These are phyloP conservation scores for Eretmochelys imbricata DNA, from an alignment of 2,113 vertebrate genomes.

Conservation along the genomic window DNA sequence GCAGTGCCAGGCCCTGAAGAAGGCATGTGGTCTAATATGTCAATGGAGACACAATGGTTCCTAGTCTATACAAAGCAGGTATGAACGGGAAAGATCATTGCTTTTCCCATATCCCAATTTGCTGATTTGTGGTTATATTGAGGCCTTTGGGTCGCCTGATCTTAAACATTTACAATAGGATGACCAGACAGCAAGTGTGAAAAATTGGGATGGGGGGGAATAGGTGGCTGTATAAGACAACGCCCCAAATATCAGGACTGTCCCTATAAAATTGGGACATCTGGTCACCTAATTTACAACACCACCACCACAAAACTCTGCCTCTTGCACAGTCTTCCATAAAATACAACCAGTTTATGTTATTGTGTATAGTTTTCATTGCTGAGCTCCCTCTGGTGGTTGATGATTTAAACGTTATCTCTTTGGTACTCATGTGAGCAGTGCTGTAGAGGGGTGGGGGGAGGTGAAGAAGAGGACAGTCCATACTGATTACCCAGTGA, in stretches of 20 bases:
- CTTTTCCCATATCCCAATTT: neutral
- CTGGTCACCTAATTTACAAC: too few species aligned
- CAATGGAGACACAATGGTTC: too few species aligned
- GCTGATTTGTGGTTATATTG: fast-evolving
- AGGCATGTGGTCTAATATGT: neutral
- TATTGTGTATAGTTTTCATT: neutral
- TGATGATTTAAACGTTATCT: neutral
- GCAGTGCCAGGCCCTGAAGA: neutral
- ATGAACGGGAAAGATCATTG: neutral
- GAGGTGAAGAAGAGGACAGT: neutral
- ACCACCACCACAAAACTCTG: neutral
- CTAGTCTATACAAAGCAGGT: neutral
- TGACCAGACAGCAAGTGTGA: too few species aligned
- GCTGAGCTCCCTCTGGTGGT: conserved; percentile 38
- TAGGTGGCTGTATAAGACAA: too few species aligned
- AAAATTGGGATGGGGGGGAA: too few species aligned
- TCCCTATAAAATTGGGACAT: too few species aligned
- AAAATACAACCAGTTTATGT: neutral
- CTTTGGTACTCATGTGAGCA: neutral
- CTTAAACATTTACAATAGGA: fast-evolving
- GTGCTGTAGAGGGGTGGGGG: neutral
- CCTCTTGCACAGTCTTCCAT: neutral
- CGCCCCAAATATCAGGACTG: too few species aligned
- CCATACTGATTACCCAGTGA: neutral
- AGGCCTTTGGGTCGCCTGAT: fast-evolving